Percentiles rank a stretch among this genome's conserved stretches.
phyloP scores from a whole-genome alignment of 2,797 vertebrate species.

The Chelmon rostratus region DNA sequence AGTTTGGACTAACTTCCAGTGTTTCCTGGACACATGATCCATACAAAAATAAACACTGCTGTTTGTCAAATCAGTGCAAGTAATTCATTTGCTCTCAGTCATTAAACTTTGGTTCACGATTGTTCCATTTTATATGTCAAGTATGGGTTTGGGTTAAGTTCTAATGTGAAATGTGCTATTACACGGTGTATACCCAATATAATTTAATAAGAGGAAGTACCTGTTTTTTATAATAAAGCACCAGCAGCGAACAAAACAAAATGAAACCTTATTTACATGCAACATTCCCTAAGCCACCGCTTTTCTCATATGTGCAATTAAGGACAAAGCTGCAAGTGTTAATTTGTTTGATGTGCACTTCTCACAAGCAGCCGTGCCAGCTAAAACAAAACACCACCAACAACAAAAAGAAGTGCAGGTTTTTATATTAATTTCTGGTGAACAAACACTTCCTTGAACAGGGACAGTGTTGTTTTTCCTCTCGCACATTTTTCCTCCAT shows the following conservation, averaged over 20 bases:
- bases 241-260: constrained; percentile 69
- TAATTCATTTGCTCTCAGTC: constrained; percentile 30
- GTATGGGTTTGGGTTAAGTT: constrained; percentile 34
- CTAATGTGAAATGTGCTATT: constrained; percentile 31
- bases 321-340: constrained; percentile 82
- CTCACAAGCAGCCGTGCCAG: constrained; percentile 74
- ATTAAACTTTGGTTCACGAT: constrained; percentile 43
- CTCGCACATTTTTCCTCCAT: constrained; percentile 38
- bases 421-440: constrained; percentile 68
- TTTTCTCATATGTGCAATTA: constrained; percentile 84
- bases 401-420: constrained; percentile 69
- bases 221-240: constrained; percentile 68
- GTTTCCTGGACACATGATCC: not conserved
- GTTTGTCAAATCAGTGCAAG: constrained; percentile 21
- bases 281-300: constrained; percentile 74
- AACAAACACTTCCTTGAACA: constrained; percentile 76
- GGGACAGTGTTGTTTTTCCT: constrained; percentile 73
- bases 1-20: not conserved
- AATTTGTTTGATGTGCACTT: constrained; percentile 84
- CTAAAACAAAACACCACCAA: constrained; percentile 80
- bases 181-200: constrained; percentile 6
- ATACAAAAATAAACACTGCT: not conserved
- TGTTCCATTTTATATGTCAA: constrained; percentile 35
- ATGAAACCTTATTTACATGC: constrained; percentile 78
- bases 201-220: constrained; percentile 55